phyloP scores from a whole-genome alignment of 1,140 invertebrate genomes.

The Phocides pigmalion region DNA sequence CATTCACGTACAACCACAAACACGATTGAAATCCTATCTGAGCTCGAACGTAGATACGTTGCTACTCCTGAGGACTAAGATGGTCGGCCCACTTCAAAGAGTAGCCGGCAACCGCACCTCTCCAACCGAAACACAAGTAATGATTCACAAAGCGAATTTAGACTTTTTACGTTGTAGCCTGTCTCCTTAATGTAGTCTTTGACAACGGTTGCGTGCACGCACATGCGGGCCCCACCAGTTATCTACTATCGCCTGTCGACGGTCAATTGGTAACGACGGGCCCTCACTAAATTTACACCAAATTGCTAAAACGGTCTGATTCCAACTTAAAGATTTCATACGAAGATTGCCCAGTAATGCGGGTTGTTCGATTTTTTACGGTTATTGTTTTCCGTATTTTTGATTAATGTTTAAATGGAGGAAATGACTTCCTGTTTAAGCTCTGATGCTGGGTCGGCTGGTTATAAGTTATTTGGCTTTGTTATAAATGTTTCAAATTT shows the following conservation, averaged over 20 bases:
- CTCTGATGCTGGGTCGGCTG: neutral
- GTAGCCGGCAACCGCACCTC: too few relatives aligned
- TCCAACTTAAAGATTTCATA: slow-evolving; percentile 68
- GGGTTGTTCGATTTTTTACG: slow-evolving; percentile 64
- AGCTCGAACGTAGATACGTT: too few relatives aligned
- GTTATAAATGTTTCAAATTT: too few relatives aligned
- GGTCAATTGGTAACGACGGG: slow-evolving; percentile 74
- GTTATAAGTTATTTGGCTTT: too few relatives aligned
- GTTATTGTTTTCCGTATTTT: slow-evolving; percentile 48
- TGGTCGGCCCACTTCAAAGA: too few relatives aligned
- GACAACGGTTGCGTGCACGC: slow-evolving; percentile 66
- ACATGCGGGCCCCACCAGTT: slow-evolving; percentile 70
- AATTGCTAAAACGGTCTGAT: slow-evolving; percentile 77
- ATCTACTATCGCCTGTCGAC: slow-evolving; percentile 65
- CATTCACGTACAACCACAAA: too few relatives aligned
- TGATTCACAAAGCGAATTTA: too few relatives aligned
- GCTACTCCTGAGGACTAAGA: too few relatives aligned
- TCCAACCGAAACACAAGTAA: too few relatives aligned
- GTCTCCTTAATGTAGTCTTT: slow-evolving; percentile 42
- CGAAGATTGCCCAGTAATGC: slow-evolving; percentile 74
- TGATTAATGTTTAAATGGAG: slow-evolving; percentile 42
- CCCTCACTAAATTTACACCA: slow-evolving; percentile 69
- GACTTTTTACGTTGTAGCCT: neutral
- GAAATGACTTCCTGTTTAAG: slow-evolving; percentile 14
- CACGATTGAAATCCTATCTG: too few relatives aligned